Percentiles rank a stretch among this genome's conserved stretches.
phyloP scores from a whole-genome alignment of 2,888 invertebrate genomes.

The Deroplatys truncata region DNA sequence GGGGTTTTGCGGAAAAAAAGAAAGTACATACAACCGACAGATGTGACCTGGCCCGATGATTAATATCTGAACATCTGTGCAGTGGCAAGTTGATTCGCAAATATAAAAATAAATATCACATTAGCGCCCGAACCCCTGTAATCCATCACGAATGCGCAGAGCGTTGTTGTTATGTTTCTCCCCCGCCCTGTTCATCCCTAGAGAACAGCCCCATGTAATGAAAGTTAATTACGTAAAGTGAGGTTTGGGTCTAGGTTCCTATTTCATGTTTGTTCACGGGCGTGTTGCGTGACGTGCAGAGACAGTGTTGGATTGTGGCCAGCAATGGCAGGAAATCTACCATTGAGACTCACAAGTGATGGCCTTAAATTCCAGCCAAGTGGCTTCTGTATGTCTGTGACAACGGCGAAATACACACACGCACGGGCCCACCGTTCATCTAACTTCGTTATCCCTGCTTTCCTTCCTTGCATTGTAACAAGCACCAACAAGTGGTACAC shows the following conservation, averaged over 20 bases:
- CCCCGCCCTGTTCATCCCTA: not conserved
- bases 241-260: not conserved
- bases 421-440: too few species aligned
- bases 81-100: not conserved
- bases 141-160: not conserved
- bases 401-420: too few species aligned
- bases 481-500: too few species aligned
- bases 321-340: constrained; percentile 1
- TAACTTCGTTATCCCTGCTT: too few species aligned
- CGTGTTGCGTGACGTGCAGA: too few species aligned
- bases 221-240: not conserved
- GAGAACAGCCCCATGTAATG: not conserved
- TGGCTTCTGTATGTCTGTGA: not conserved
- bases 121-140: not conserved
- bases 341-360: constrained; percentile 4
- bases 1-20: not conserved
- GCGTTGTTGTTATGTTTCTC: too few species aligned
- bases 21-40: not conserved
- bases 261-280: not conserved
- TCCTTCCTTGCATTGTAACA: too few species aligned
- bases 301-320: constrained; percentile 6
- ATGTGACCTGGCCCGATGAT: not conserved
- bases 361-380: constrained; percentile 6
- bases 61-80: not conserved
- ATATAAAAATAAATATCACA: not conserved